Conservation (phyloP, 1,140 invertebrate species). For the Drosophila sturtevanti region DNA sequence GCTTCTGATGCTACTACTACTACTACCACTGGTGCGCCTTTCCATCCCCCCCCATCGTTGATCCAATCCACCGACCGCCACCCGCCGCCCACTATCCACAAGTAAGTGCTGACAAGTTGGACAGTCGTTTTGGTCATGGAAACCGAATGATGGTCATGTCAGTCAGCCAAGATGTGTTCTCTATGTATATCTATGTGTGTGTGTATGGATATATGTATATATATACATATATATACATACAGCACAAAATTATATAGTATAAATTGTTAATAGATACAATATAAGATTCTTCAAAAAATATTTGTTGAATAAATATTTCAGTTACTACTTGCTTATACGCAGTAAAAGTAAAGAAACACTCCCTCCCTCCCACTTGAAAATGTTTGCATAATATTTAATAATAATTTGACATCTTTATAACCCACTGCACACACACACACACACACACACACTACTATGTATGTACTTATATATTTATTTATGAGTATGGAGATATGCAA, state of each 20-base stretch:
- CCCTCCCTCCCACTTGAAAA: not conserved
- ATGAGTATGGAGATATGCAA: not conserved
- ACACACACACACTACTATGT: no score
- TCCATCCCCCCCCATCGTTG: not conserved
- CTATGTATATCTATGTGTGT: no score
- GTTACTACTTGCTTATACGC: not conserved
- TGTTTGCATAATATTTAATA: not conserved
- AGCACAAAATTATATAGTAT: not conserved
- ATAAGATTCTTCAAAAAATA: not conserved
- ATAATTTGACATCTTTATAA: not conserved
- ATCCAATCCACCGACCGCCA: not conserved
- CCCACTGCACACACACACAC: no score
- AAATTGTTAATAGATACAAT: not conserved
- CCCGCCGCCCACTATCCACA: not conserved
- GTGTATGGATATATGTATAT: no score
- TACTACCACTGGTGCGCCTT: not conserved
- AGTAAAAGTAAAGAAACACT: not conserved
- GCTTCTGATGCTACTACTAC: not conserved
- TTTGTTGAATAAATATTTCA: not conserved
- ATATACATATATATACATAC: no score
- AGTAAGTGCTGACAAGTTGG: conserved; percentile 11
- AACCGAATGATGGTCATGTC: conserved; percentile 10
- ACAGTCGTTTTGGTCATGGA: conserved; percentile 18
- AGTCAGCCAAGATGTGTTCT: not conserved
- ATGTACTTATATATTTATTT: no score